phyloP scores from a whole-genome alignment of 2,113 vertebrate genomes.

The Chrysochloris asiatica region DNA sequence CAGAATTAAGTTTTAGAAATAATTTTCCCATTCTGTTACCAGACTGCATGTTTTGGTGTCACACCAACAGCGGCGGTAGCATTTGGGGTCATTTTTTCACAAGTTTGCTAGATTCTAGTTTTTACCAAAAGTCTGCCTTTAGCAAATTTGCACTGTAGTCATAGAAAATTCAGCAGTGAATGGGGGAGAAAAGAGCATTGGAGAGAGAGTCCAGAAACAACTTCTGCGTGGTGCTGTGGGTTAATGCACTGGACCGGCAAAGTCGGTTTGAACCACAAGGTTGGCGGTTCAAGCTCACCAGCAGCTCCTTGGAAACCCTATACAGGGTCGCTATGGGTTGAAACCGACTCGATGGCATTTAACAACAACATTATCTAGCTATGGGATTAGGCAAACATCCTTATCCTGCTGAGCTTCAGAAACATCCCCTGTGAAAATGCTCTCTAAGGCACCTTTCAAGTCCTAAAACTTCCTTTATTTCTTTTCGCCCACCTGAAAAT shows the following conservation, averaged over 20 bases:
- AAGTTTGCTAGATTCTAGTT: neutral
- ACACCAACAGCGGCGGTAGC: neutral
- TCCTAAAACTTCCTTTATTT: neutral
- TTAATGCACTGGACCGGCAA: too few relatives aligned
- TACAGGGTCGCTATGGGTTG: too few relatives aligned
- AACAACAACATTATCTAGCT: neutral
- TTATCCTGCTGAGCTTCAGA: neutral
- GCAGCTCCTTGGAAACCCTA: too few relatives aligned
- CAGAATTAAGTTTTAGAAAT: neutral
- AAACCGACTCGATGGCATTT: too few relatives aligned
- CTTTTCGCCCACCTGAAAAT: neutral
- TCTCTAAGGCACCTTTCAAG: neutral
- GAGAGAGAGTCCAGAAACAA: neutral
- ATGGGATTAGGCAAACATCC: neutral
- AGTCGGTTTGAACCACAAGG: too few relatives aligned
- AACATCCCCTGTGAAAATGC: neutral
- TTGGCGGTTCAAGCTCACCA: too few relatives aligned
- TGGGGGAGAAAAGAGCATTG: neutral
- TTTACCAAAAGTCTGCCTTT: conserved; percentile 1
- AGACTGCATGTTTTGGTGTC: neutral
- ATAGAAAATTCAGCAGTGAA: neutral
- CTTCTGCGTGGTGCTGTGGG: too few relatives aligned
- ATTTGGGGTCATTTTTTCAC: neutral
- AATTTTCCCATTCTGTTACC: neutral
- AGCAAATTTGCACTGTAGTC: neutral